Evolutionary conservation across 2,888 invertebrate species (phyloP), one percentile per base, ranked within the genome.

Genomic region (Creontiades dilutus): DNA sequence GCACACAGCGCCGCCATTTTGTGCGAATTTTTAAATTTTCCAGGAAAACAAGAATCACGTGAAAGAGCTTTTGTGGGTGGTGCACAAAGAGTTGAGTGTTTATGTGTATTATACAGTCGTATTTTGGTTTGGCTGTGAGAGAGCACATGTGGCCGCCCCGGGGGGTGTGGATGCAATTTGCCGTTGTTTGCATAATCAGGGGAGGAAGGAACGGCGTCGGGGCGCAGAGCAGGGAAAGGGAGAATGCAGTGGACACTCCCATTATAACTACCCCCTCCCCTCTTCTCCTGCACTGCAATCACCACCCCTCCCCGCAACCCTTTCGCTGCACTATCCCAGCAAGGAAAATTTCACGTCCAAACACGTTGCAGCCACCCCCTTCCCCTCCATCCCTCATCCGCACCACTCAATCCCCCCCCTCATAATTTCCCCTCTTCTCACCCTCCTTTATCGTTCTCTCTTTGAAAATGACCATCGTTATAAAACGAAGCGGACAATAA

Each of bases 101-200:
- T 86, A 86, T 86, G 75, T 75, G 86, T 86, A 86, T 86, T 86
- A 86, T 86, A 86, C 86, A 68, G 86, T 86, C 86, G 86, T 86
- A 86, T 86, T 86, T 86, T 86, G 86, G 86, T 86, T 86, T 37
- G 46, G 86, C 48, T 86, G 86, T 86, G 86, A 86, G 86, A 86
- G 75, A 86, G 75, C 86, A 47, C 86, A 86, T 86, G 86, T 86
- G 86, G 86, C 47, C 16, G 88, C 78, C 76, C 82, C 80, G 52
- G 76, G 84, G 88, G 88, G 52, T 78, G 86, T 76, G 86, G 85
- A 85, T 90, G 90, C 87, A 87, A 90, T 90, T 90, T 90, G 82
- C 87, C 87, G 90, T 88, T 90, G 87, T 90, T 90, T 86, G 86
- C 90, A 86, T 81, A 81, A 90, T 86, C 75, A 86, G 78, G 81